Base-by-base conservation (phyloP, 2,888 invertebrate species). In the Eupsilia transversa region DNA sequence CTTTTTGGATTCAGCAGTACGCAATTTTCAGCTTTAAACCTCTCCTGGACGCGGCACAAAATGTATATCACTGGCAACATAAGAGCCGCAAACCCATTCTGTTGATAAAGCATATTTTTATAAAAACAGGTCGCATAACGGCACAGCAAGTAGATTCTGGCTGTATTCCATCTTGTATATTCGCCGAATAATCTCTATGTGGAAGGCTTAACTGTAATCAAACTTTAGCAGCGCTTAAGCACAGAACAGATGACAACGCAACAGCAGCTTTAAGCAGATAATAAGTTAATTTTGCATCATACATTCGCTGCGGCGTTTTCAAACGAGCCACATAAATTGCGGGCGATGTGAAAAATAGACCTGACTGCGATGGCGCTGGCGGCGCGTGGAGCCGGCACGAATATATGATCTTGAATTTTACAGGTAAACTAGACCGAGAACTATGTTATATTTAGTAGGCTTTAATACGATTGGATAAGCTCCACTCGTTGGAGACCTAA, bases 271-370 rank as follows among this genome's bases (percentile, higher is more conserved):
- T 86, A 91, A 91, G 90, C 89, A 90, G 91, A 91, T 93, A 92
- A 92, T 92, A 93, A 92, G 90, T 93, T 93, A 93, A 94, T 93
- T 90, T 91, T 87, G 86, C 87, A 85, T 92, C 92, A 92, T 92
- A 93, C 89, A 92, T 92, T 89, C 88, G 83, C 83, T 88, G 91
- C 89, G 80, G 82, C 84, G 84, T 88, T 89, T 89, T 89, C 90
- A 87, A 91, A 86, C 91, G 87, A 90, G 86, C 74, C 83, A 88
- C 92, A 93, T 94, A 93, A 94, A 94, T 93, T 92, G 93, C 86
- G 92, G 93, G 77, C 79, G 82, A 85, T 87, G 91, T 93, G 93
- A 94, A 94, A 94, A 94, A 94, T 94, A 91, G 91, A 88, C 85
- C 88, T 86, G 90, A 87, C 87, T 85, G 84, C 79, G 82, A 79